Evolutionary conservation across 2,888 invertebrate species (phyloP), one percentile per base, ranked within the genome.

Genomic region (Aporophyla lueneburgensis): DNA sequence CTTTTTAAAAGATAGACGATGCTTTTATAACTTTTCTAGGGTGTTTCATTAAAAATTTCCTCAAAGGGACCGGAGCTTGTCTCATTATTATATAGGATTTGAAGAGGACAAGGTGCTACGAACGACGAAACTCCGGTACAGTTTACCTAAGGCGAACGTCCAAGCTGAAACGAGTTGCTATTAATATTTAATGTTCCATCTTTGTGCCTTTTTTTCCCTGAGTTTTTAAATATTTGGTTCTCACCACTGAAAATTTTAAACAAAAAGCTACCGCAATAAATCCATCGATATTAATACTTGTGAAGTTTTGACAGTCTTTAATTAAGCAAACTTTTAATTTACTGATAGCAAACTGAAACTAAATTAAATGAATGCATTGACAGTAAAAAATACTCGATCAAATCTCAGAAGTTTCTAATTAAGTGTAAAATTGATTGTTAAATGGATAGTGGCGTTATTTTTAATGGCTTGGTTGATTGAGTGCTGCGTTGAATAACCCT

Each of bases 21-120:
- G 91, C 92, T 92, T 93, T 93, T 93, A 92, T 92, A 93, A 94
- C 93, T 91, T 93, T 93, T 92, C 92, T 92, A 92, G 90, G 92
- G 92, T 89, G 93, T 94, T 95, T 95, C 93, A 93, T 94, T 94
- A 93, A 94, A 94, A 94, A 91, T 89, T 92, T 93, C 90, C 91
- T 92, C 91, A 93, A 94, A 94, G 94, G 91, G 89, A 90, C 89
- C 88, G 89, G 87, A 89, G 92, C 92, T 93, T 92, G 93, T 93
- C 93, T 93, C 93, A 93, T 95, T 94, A 94, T 94, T 94, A 92
- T 90, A 93, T 93, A 91, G 92, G 90, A 92, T 94, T 93, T 93
- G 90, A 93, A 91, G 91, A 92, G 91, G 91, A 92, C 91, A 89
- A 90, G 91, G 90, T 92, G 91, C 91, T 89, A 85, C 84, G 88